phyloP scores from a whole-genome alignment of 2,113 vertebrate genomes.

The Sphaerodactylus townsendi region DNA sequence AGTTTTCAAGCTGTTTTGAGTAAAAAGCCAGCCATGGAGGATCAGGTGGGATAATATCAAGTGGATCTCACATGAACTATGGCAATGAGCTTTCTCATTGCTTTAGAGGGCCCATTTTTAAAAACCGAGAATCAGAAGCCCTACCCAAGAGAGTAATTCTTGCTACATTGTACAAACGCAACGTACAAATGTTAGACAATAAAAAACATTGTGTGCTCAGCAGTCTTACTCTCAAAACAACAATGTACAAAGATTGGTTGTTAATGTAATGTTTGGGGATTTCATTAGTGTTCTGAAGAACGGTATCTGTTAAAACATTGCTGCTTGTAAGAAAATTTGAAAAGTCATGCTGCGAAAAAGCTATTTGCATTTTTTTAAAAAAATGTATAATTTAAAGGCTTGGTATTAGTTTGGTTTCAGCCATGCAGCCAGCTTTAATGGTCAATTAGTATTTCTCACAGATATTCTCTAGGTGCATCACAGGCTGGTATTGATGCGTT shows the following conservation, averaged over 20 bases:
- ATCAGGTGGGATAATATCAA: too few relatives aligned
- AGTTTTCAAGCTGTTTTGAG: too few relatives aligned
- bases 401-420: background rate
- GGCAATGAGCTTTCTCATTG: background rate
- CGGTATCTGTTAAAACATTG: background rate
- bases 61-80: too few relatives aligned
- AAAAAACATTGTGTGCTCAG: background rate
- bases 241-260: background rate
- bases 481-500: background rate
- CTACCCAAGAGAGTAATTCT: too few relatives aligned
- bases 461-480: background rate
- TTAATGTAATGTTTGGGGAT: background rate
- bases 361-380: background rate
- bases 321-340: background rate
- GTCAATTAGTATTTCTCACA: conserved; percentile 19
- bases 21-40: too few relatives aligned
- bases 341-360: conserved; percentile 3
- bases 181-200: background rate
- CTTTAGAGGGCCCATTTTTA: background rate
- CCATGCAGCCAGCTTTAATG: background rate
- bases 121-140: background rate
- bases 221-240: background rate
- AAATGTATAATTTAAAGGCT: background rate
- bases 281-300: background rate
- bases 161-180: background rate